Evolutionary conservation across 2,113 vertebrate genomes (phyloP).

Genomic region (Dicrurus megarhynchus): DNA sequence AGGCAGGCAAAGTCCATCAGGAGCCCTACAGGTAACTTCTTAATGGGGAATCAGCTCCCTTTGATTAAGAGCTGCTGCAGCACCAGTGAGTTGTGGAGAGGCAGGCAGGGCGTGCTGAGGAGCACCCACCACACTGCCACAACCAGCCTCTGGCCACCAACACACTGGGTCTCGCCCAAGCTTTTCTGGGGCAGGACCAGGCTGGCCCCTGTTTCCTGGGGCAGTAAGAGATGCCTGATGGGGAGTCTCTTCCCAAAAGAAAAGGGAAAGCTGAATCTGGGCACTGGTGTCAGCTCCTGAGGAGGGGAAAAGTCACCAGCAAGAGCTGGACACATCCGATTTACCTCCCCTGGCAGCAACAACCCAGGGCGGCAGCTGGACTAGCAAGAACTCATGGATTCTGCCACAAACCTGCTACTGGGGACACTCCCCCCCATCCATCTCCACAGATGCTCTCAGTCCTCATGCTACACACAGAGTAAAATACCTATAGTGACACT

Average conservation of each 20-base stretch:
- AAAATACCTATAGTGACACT: background rate
- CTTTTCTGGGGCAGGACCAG: background rate
- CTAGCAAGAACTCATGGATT: background rate
- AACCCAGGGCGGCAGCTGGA: background rate
- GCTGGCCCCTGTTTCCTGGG: background rate
- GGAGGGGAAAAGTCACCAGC: background rate
- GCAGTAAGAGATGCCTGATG: background rate
- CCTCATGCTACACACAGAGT: background rate
- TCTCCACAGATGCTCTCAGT: background rate
- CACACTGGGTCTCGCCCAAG: background rate
- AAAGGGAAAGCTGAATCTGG: background rate
- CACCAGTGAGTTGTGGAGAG: accelerated
- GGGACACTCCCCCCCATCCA: background rate
- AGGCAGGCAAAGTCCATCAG: conserved; percentile 65
- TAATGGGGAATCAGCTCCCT: conserved; percentile 60
- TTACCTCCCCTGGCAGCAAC: background rate
- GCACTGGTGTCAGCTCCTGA: accelerated
- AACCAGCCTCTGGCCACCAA: background rate
- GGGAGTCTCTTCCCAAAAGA: background rate
- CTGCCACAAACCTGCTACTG: background rate
- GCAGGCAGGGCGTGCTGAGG: background rate
- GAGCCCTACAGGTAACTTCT: conserved; percentile 70
- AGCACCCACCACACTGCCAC: background rate
- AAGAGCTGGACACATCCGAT: background rate
- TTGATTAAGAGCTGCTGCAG: conserved; percentile 61